These are phyloP conservation scores for Halcyon malimbica DNA, from an alignment of 2,113 vertebrate genomes.

Conservation along the genomic window DNA sequence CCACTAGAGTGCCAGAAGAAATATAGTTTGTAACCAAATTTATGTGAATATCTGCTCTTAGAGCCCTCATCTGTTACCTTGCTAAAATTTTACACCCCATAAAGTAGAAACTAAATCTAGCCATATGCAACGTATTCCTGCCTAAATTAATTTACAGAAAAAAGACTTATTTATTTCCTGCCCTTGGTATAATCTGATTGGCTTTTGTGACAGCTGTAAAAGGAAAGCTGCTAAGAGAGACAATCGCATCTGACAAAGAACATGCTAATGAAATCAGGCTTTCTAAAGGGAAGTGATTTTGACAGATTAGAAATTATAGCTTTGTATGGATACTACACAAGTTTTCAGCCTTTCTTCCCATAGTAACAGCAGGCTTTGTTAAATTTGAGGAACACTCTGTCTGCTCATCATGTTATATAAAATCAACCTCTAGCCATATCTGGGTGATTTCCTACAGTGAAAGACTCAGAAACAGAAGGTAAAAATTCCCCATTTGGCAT, in stretches of 20 bases:
- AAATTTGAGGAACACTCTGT: slow-evolving; percentile 70
- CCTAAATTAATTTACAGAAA: slow-evolving; percentile 62
- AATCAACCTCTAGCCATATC: slow-evolving; percentile 69
- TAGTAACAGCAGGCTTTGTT: slow-evolving; percentile 69
- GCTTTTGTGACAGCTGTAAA: slow-evolving; percentile 67
- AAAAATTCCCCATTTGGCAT: slow-evolving; percentile 65
- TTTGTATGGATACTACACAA: slow-evolving; percentile 71
- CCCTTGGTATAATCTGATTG: slow-evolving; percentile 67
- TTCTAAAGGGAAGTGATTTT: slow-evolving; percentile 76
- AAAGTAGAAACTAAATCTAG: slow-evolving; percentile 25
- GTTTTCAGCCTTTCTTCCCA: slow-evolving; percentile 69
- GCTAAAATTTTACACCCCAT: slow-evolving; percentile 1
- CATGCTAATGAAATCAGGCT: slow-evolving; percentile 75
- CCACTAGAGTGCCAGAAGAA: not conserved
- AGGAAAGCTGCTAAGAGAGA: slow-evolving; percentile 65
- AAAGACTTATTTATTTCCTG: slow-evolving; percentile 68
- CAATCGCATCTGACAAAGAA: slow-evolving; percentile 66
- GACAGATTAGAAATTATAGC: slow-evolving; percentile 78
- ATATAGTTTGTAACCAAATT: not conserved
- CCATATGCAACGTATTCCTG: slow-evolving; percentile 18
- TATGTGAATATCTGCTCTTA: slow-evolving; percentile 33
- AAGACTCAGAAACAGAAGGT: slow-evolving; percentile 65
- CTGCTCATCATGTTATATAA: slow-evolving; percentile 65
- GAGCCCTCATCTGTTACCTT: not conserved
- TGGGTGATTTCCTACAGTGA: slow-evolving; percentile 68